phyloP scores from a whole-genome alignment of 2,888 invertebrate species.

The Diachrysia chrysitis region DNA sequence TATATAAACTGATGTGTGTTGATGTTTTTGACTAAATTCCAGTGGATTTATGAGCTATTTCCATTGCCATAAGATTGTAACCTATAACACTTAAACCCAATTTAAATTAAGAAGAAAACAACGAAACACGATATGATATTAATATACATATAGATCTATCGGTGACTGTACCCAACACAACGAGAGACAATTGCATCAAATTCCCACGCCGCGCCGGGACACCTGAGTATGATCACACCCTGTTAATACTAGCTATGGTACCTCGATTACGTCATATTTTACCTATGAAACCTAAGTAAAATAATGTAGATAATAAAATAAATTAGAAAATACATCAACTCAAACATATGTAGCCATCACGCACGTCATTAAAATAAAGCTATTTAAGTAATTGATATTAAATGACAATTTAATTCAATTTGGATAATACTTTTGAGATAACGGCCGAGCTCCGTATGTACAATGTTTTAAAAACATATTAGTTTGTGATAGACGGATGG shows the following conservation, averaged over 20 bases:
- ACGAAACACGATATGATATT: neutral
- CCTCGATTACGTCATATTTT: neutral
- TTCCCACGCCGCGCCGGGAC: neutral
- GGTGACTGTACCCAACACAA: conserved; percentile 5
- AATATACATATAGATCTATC: neutral
- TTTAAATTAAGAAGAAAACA: neutral
- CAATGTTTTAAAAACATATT: neutral
- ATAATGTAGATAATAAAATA: no score
- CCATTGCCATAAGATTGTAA: no score
- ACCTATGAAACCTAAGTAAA: no score
- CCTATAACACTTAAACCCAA: no score
- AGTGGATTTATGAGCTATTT: no score
- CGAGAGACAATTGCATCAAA: conserved; percentile 6
- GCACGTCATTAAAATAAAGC: neutral
- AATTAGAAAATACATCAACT: no score
- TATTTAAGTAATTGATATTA: neutral
- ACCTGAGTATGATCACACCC: conserved; percentile 11
- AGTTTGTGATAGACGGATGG: neutral
- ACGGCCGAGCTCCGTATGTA: no score
- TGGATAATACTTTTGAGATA: neutral
- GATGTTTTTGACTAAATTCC: no score
- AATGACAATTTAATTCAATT: neutral
- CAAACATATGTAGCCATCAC: neutral
- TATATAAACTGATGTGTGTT: no score
- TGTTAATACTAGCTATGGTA: neutral